phyloP scores from a whole-genome alignment of 1,140 invertebrate species.

The Trachelipus rathkii region DNA sequence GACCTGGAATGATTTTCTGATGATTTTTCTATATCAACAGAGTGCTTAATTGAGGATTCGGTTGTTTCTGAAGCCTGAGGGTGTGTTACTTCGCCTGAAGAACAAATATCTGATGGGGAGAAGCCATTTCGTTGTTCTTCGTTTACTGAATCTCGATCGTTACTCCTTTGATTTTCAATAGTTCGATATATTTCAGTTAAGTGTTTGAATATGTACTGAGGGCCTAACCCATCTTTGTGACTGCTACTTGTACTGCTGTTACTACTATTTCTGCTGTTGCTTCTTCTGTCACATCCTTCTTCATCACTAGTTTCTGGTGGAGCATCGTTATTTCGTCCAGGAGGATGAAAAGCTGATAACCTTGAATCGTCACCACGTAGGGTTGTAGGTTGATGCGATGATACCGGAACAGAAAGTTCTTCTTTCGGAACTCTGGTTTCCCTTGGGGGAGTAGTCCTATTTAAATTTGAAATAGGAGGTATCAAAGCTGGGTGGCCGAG shows the following conservation, averaged over 20 bases:
- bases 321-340: conserved; percentile 32
- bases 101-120: not conserved
- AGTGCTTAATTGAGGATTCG: not conserved
- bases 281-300: conserved; percentile 35
- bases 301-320: conserved; percentile 42
- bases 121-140: not conserved
- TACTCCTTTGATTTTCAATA: conserved; percentile 39
- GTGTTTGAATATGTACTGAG: conserved; percentile 45
- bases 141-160: not conserved
- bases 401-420: conserved; percentile 31
- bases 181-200: conserved; percentile 43
- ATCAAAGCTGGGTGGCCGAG: conserved; percentile 28
- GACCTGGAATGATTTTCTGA: not conserved
- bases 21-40: not conserved
- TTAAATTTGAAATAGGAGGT: conserved; percentile 22
- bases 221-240: conserved; percentile 39
- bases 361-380: conserved; percentile 38
- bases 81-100: not conserved
- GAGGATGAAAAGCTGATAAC: conserved; percentile 42
- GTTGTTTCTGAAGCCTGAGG: not conserved
- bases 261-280: conserved; percentile 39
- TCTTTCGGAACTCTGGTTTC: conserved; percentile 22
- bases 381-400: conserved; percentile 28
- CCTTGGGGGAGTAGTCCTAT: conserved; percentile 5
- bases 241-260: conserved; percentile 36